Evolutionary conservation across 2,888 invertebrate genomes (phyloP).

Genomic region (Callyntrura guangdongensis): DNA sequence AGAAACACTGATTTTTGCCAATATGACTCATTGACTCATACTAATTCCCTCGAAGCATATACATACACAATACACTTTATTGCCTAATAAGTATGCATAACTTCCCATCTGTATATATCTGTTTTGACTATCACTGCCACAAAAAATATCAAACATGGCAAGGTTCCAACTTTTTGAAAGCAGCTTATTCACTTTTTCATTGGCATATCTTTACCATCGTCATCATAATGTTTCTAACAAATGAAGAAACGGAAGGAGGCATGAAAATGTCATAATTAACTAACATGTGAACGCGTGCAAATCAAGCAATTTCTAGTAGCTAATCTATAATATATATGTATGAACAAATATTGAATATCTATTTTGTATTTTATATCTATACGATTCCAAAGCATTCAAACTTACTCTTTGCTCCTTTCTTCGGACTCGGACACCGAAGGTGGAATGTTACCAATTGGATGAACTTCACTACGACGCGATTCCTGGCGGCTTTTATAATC

Average conservation of each 20-base stretch:
- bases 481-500: conserved; percentile 88
- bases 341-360: no score
- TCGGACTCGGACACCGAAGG: conserved; percentile 82
- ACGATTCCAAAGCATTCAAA: no score
- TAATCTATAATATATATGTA: no score
- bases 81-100: background rate
- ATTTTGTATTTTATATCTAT: no score
- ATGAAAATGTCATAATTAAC: conserved; percentile 66
- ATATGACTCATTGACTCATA: background rate
- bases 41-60: background rate
- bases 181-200: conserved; percentile 14
- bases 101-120: background rate
- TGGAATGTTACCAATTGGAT: conserved; percentile 82
- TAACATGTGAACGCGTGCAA: no score
- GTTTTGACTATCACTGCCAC: conserved; percentile 61
- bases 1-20: background rate
- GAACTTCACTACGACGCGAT: conserved; percentile 83
- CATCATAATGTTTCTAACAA: conserved; percentile 8
- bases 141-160: conserved; percentile 66
- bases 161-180: conserved; percentile 43
- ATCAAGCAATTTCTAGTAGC: no score
- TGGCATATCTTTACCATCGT: conserved; percentile 11
- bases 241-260: conserved; percentile 30
- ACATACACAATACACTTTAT: conserved; percentile 23
- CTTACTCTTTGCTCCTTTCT: conserved; percentile 86